phyloP scores from a whole-genome alignment of 1,140 invertebrate species.

The Ips nitidus region DNA sequence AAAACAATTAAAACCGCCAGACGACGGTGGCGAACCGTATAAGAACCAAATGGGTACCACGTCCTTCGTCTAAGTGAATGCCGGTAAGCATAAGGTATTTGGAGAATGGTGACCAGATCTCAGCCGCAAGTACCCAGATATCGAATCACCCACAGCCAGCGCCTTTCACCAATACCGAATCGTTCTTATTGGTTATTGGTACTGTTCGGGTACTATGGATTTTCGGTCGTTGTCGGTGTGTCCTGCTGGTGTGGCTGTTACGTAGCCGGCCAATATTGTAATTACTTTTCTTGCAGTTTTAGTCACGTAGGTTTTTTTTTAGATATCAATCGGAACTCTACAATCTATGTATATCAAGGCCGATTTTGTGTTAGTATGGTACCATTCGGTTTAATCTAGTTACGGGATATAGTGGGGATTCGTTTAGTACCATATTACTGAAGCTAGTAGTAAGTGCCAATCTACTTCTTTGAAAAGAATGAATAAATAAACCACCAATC shows the following conservation, averaged over 20 bases:
- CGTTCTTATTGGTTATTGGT: slow-evolving; percentile 5
- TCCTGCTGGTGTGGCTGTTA: slow-evolving; percentile 25
- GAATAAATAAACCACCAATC: too few relatives aligned
- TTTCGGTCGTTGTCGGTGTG: slow-evolving; percentile 26
- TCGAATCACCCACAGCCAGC: slow-evolving; percentile 22
- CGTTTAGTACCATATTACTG: too few relatives aligned
- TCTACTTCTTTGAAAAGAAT: too few relatives aligned
- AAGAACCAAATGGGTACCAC: slow-evolving; percentile 26
- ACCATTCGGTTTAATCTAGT: background rate
- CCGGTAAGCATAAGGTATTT: slow-evolving; percentile 32
- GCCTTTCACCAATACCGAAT: slow-evolving; percentile 28
- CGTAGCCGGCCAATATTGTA: slow-evolving; percentile 9
- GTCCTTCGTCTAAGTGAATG: slow-evolving; percentile 32
- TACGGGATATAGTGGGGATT: background rate
- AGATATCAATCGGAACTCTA: slow-evolving; percentile 15
- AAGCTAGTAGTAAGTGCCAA: too few relatives aligned
- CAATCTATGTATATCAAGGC: background rate
- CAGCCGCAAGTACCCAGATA: slow-evolving; percentile 27
- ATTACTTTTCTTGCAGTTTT: background rate
- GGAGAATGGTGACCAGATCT: slow-evolving; percentile 25
- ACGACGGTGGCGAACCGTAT: slow-evolving; percentile 5
- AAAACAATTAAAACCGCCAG: background rate
- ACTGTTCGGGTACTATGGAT: background rate
- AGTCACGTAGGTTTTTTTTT: slow-evolving; percentile 18
- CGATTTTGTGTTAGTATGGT: background rate